Evolutionary conservation across 2,113 vertebrate genomes (phyloP), one percentile per base, ranked within the genome.

Genomic region (Mormyrus lacerda): DNA sequence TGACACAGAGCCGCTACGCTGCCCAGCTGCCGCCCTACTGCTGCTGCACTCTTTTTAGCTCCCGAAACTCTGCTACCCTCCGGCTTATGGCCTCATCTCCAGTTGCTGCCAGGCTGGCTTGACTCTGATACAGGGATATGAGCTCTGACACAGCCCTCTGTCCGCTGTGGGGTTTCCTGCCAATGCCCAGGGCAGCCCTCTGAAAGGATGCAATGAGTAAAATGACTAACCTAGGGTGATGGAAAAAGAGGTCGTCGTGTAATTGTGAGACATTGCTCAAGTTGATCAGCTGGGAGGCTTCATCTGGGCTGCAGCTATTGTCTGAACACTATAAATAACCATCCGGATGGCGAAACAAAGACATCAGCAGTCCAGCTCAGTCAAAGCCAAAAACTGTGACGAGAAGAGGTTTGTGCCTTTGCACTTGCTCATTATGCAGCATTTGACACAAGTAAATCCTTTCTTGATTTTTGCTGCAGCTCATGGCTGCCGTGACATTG

Each of bases 91-190:
- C 51, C 85, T 31, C 61, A 61, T 53, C 45, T 84, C 19, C 89
- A 76, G 47, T 48, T 87, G 85, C 84, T 87, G 45, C 69, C 53
- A 87, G 86, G 42, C 50, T 85, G 65, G 11, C 85, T 82, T 50
- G 51, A 15, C 42, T 88, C 47, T 50, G 19, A 79, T 35, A 0
- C 73, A 42, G 31, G 31, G 35, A 79, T 35, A 42, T 39, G 24
- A 61, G 39, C 9, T 90, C 45, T 90, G 73, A 27, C 48, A 82
- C 86, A 44, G 65, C 47, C 58, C n/a, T 17, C 42, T 47, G 61
- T n/a, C 61, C 31, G 39, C 73, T 31, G 61, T 90, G 69, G 69
- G 89, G 76, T 42, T 82, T 87, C 69, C 89, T 76, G n/a, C 39
- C 39, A 48, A 17, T 73, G 15, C 39, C 58, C 61, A 31, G 51